phyloP scores from a whole-genome alignment of 2,113 vertebrate species.

The Etia nguti region DNA sequence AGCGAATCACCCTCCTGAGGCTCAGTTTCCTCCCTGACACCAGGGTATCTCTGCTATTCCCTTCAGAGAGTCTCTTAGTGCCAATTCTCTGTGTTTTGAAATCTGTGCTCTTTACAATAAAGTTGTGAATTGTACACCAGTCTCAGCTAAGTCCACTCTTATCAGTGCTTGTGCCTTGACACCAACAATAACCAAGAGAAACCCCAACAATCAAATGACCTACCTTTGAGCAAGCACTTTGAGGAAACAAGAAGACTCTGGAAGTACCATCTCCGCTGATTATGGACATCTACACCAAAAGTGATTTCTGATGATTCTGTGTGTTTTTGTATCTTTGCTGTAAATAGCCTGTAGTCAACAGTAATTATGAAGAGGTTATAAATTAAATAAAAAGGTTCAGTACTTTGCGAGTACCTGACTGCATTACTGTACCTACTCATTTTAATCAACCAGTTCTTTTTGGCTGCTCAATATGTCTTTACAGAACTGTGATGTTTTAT shows the following conservation, averaged over 20 bases:
- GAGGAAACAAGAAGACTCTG: neutral
- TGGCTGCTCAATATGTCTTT: neutral
- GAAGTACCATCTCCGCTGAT: neutral
- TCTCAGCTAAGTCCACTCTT: neutral
- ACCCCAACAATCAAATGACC: neutral
- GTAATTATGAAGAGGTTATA: neutral
- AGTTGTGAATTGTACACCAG: neutral
- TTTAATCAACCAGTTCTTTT: neutral
- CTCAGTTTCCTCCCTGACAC: too few species aligned
- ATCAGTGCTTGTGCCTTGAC: neutral
- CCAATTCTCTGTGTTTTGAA: neutral
- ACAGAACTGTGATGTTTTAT: neutral
- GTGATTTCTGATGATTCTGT: neutral
- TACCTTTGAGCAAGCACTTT: neutral
- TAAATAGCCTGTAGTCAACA: neutral
- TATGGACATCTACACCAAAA: neutral
- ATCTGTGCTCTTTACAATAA: neutral
- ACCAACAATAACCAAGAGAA: neutral
- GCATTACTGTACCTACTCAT: neutral
- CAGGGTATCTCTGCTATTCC: neutral
- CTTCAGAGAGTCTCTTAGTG: neutral
- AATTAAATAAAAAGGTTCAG: too few species aligned
- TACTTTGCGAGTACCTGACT: rapidly evolving
- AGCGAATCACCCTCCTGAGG: too few species aligned
- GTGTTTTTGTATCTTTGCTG: neutral